Evolutionary conservation across 2,888 invertebrate genomes (phyloP).

Genomic region (Melanophora roralis): DNA sequence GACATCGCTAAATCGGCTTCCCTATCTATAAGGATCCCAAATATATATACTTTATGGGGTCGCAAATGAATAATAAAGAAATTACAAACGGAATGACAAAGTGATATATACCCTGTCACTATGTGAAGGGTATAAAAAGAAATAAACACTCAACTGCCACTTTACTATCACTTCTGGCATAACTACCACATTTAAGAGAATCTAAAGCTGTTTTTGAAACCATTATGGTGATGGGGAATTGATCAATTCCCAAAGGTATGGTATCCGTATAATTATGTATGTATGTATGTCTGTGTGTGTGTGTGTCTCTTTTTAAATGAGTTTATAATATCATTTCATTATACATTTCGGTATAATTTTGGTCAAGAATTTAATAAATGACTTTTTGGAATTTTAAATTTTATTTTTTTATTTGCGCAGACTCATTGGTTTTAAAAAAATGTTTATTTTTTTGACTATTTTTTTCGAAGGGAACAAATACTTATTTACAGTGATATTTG

Average conservation of each 20-base stretch:
- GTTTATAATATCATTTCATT: slow-evolving; percentile 40
- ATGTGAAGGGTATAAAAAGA: no score
- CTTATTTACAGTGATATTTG: slow-evolving; percentile 26
- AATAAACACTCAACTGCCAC: slow-evolving; percentile 12
- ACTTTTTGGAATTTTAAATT: background rate
- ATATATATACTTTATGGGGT: no score
- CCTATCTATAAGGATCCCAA: no score
- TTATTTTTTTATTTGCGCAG: slow-evolving; percentile 11
- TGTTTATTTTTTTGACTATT: slow-evolving; percentile 6
- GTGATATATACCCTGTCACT: no score
- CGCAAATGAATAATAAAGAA: no score
- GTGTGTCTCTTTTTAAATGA: slow-evolving; percentile 38
- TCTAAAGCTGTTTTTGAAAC: background rate
- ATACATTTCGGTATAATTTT: slow-evolving; percentile 1
- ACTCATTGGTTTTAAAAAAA: slow-evolving; percentile 8
- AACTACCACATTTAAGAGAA: background rate
- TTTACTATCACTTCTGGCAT: background rate
- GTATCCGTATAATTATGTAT: background rate
- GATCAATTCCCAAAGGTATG: background rate
- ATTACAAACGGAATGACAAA: no score
- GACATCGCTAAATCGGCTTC: no score
- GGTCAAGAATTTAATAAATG: slow-evolving; percentile 37
- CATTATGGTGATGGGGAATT: background rate
- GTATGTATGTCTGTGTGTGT: background rate
- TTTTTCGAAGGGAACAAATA: slow-evolving; percentile 5